A percentile compares a stretch with the other conserved stretches of the same genome.
Evolutionary conservation across 1,140 invertebrate species (phyloP).

Genomic region (Drosophila ohnishii): DNA sequence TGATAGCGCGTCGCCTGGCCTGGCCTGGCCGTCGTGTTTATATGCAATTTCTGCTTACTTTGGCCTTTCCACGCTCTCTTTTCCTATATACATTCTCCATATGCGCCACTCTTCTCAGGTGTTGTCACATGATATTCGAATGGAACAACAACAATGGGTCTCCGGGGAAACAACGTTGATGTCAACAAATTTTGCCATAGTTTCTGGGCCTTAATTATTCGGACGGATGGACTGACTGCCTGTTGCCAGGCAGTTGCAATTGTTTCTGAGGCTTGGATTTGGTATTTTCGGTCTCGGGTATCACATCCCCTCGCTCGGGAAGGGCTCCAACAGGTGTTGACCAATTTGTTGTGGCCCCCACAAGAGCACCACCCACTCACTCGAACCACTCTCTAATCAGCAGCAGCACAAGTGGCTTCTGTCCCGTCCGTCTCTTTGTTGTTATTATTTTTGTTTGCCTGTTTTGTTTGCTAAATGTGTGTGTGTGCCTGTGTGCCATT

Average conservation of each 20-base stretch:
- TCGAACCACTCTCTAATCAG: constrained; percentile 37
- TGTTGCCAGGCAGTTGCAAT: constrained; percentile 28
- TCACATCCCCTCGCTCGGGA: not conserved
- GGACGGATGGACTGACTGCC: constrained; percentile 3
- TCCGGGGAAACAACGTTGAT: constrained; percentile 25
- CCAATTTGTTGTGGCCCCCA: constrained; percentile 17
- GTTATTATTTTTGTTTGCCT: constrained; percentile 23
- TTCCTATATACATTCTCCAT: not conserved
- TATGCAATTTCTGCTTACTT: constrained; percentile 43
- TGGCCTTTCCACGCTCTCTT: constrained; percentile 32
- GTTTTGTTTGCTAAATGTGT: constrained; percentile 18
- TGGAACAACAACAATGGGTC: not conserved
- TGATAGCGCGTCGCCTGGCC: constrained; percentile 30
- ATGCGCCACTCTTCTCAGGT: constrained; percentile 37
- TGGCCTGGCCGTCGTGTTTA: constrained; percentile 32
- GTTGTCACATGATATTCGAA: constrained; percentile 25
- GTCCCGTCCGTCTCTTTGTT: constrained; percentile 14
- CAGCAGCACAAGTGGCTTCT: constrained; percentile 34
- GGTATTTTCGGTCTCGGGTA: constrained; percentile 1
- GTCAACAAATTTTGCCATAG: constrained; percentile 28
- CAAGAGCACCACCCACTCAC: constrained; percentile 10
- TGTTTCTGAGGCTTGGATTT: constrained; percentile 18
- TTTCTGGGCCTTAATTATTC: constrained; percentile 34
- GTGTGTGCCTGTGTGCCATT: constrained; percentile 26
- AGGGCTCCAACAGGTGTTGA: constrained; percentile 39